Evolutionary conservation across 2,113 vertebrate species (phyloP).

Genomic region (Tursiops truncatus): DNA sequence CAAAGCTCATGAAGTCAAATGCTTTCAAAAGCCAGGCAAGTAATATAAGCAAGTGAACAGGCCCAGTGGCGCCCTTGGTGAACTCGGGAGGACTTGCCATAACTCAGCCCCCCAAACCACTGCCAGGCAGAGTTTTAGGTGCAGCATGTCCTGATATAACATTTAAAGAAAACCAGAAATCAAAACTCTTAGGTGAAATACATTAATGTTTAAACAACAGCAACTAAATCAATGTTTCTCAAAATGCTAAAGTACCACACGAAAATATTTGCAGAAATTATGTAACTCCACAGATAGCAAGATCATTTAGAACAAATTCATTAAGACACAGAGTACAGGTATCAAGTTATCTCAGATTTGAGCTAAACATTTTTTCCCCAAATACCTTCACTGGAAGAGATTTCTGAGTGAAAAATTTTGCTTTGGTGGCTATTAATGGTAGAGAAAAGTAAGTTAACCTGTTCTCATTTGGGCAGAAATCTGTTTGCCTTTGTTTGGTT

Average conservation of each 20-base stretch:
- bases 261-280: neutral
- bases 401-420: neutral
- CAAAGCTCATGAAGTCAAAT: neutral
- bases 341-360: neutral
- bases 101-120: neutral
- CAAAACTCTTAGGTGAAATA: neutral
- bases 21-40: neutral
- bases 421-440: neutral
- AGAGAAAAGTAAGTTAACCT: neutral
- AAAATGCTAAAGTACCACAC: neutral
- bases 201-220: neutral
- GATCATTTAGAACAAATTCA: neutral
- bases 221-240: neutral
- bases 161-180: neutral
- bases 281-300: neutral
- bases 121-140: neutral
- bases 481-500: neutral
- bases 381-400: neutral
- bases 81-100: neutral
- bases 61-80: rapidly evolving
- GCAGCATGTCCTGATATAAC: neutral
- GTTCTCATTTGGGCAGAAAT: neutral
- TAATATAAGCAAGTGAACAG: neutral
- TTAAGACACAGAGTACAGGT: neutral
- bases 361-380: neutral